A percentile compares a stretch with the other conserved stretches of the same genome.
These are phyloP conservation scores for Takifugu bimaculatus DNA, from an alignment of 2,113 vertebrate genomes.

Conservation along the genomic window DNA sequence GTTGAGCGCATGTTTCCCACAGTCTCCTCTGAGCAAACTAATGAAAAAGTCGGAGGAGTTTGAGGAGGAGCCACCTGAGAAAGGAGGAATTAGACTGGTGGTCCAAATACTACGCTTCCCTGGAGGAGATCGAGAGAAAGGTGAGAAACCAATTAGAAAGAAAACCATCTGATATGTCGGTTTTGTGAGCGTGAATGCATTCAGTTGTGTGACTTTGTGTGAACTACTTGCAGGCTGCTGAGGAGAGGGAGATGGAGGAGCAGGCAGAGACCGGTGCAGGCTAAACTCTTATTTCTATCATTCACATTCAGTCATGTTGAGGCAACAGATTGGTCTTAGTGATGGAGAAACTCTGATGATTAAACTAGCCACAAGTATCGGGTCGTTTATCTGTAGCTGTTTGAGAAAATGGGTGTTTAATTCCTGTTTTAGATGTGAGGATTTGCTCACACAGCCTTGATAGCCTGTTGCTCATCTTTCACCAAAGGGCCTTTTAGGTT, in stretches of 20 bases:
- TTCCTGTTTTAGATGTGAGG: too few relatives aligned
- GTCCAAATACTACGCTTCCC: conserved; percentile 90
- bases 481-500: too few relatives aligned
- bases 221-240: conserved; percentile 44
- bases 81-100: conserved; percentile 93
- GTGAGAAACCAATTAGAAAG: conserved; percentile 48
- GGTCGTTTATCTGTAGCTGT: too few relatives aligned
- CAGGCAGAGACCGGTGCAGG: conserved; percentile 50
- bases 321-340: not conserved
- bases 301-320: too few relatives aligned
- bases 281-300: not conserved
- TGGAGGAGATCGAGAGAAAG: conserved; percentile 82
- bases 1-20: not conserved
- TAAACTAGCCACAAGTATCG: too few relatives aligned
- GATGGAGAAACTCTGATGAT: not conserved
- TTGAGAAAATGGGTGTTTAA: too few relatives aligned
- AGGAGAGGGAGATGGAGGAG: conserved; percentile 45
- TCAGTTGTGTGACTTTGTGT: not conserved
- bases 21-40: conserved; percentile 79
- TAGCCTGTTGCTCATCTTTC: too few relatives aligned
- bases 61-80: conserved; percentile 84
- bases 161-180: not conserved
- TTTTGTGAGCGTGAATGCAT: not conserved
- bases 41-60: conserved; percentile 70
- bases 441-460: too few relatives aligned